Evolutionary conservation across 1,140 invertebrate genomes (phyloP).

Genomic region (Cotesia vestalis): DNA sequence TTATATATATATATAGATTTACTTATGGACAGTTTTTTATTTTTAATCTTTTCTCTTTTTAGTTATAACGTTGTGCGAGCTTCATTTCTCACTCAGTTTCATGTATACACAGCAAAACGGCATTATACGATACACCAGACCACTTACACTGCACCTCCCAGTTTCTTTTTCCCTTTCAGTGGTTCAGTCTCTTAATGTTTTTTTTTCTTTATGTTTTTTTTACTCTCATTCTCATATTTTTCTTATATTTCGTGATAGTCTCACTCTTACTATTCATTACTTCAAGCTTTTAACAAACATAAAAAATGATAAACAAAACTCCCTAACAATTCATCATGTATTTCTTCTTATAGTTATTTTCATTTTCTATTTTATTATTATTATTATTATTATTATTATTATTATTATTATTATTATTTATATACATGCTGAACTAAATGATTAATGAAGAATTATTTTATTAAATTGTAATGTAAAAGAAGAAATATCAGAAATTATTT

Average conservation of each 20-base stretch:
- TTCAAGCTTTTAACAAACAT: constrained; percentile 4
- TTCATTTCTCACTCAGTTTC: no score
- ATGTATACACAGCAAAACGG: no score
- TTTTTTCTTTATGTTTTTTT: constrained; percentile 2
- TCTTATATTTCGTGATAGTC: constrained; percentile 3
- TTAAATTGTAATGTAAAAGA: no score
- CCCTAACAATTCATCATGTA: no score
- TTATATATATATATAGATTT: background rate
- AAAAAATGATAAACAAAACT: constrained; percentile 1
- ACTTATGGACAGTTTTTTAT: background rate
- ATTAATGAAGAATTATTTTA: no score
- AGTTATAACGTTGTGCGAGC: background rate
- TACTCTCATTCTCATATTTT: constrained; percentile 2
- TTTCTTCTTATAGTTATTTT: no score
- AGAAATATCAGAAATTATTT: no score
- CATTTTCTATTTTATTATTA: no score
- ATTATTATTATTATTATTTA: no score
- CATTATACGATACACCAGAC: background rate
- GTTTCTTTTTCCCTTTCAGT: constrained; percentile 30
- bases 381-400: no score
- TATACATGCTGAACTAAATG: no score
- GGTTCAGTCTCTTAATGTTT: constrained; percentile 12
- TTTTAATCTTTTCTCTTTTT: constrained; percentile 22
- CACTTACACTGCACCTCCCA: background rate
- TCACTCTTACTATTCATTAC: constrained; percentile 7